phyloP scores from a whole-genome alignment of 1,140 invertebrate genomes.

The Papilio helenus region DNA sequence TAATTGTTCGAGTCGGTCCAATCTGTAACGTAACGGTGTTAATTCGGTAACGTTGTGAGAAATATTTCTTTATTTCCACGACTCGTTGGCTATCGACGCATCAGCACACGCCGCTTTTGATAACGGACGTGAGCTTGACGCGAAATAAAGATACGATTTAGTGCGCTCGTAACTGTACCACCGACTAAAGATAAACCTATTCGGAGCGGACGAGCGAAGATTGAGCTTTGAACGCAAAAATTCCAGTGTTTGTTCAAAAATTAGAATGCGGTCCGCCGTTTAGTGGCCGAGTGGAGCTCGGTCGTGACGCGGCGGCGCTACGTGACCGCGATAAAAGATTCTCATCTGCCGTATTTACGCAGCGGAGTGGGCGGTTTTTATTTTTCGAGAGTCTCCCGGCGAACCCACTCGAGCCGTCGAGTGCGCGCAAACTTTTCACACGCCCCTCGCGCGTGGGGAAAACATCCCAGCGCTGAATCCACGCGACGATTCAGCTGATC shows the following conservation, averaged over 20 bases:
- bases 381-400: constrained; percentile 75
- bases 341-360: constrained; percentile 82
- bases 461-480: constrained; percentile 51
- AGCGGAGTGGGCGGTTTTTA: constrained; percentile 81
- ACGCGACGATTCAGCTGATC: constrained; percentile 51
- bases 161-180: constrained; percentile 61
- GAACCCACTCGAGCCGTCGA: constrained; percentile 60
- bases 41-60: constrained; percentile 63
- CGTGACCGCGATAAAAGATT: constrained; percentile 83
- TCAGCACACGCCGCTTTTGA: constrained; percentile 49
- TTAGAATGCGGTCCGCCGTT: constrained; percentile 80
- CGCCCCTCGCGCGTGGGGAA: constrained; percentile 64
- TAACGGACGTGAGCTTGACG: constrained; percentile 65
- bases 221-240: constrained; percentile 72
- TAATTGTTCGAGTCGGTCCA: constrained; percentile 65
- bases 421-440: constrained; percentile 75
- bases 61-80: constrained; percentile 66
- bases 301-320: constrained; percentile 78
- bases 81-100: constrained; percentile 59
- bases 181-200: constrained; percentile 62
- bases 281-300: constrained; percentile 78
- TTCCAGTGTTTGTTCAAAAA: constrained; percentile 78
- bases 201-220: constrained; percentile 58
- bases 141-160: constrained; percentile 73
- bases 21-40: constrained; percentile 59